phyloP scores from a whole-genome alignment of 2,113 vertebrate genomes.

The Nettapus auritus region DNA sequence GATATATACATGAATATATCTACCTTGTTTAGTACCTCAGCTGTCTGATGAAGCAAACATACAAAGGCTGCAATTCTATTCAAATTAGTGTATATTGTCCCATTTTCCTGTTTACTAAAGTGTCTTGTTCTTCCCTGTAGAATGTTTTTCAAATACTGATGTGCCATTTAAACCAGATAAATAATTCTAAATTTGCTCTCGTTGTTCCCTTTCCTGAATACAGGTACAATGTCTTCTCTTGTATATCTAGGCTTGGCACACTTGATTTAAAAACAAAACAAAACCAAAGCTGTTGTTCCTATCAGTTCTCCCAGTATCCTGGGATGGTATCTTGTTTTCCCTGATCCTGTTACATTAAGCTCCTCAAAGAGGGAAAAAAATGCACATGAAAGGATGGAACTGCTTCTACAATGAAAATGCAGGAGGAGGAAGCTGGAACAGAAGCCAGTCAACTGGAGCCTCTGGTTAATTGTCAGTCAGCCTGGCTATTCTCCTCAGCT shows the following conservation, averaged over 20 bases:
- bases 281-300: background rate
- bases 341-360: background rate
- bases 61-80: background rate
- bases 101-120: background rate
- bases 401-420: background rate
- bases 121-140: background rate
- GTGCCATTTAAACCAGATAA: background rate
- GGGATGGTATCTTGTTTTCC: background rate
- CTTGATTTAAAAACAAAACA: background rate
- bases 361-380: background rate
- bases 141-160: background rate
- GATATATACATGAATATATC: background rate
- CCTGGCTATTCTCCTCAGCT: background rate
- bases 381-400: background rate
- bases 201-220: background rate
- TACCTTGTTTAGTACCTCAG: background rate
- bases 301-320: background rate
- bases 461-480: background rate
- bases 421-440: background rate
- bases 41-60: background rate
- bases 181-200: background rate
- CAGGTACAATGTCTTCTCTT: background rate
- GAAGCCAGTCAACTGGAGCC: background rate
- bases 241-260: background rate
- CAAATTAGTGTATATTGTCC: background rate